phyloP scores from a whole-genome alignment of 1,140 invertebrate genomes.

The Drosophila pectinifera region DNA sequence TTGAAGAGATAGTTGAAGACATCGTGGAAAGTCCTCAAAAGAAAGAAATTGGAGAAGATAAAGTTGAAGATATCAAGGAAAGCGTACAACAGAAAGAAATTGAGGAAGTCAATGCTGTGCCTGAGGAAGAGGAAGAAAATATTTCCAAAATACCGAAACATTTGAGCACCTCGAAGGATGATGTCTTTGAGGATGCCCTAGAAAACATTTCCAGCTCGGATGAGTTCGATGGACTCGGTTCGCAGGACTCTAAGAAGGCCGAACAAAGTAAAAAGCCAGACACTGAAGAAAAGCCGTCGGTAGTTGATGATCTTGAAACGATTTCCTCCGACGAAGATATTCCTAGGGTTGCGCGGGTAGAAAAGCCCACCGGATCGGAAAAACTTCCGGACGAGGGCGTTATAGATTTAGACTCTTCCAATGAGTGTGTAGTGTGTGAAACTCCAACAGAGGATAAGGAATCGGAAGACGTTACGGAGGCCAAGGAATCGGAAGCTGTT shows the following conservation, averaged over 20 bases:
- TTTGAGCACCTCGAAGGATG: constrained; percentile 27
- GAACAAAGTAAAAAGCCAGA: neutral
- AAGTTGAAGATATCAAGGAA: neutral
- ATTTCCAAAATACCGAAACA: neutral
- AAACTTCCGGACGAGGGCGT: constrained; percentile 6
- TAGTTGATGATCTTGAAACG: constrained; percentile 38
- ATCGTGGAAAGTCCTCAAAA: neutral
- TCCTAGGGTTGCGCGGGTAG: constrained; percentile 1
- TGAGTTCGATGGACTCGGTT: constrained; percentile 35
- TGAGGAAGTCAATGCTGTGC: neutral
- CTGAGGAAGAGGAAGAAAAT: neutral
- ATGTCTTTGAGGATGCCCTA: constrained; percentile 60
- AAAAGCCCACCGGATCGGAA: neutral
- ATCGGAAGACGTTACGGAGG: neutral
- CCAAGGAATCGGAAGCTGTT: neutral
- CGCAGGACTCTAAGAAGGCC: constrained; percentile 4
- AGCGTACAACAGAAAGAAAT: neutral
- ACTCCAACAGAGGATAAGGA: neutral
- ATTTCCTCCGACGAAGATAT: constrained; percentile 56
- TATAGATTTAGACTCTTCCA: constrained; percentile 52
- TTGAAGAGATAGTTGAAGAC: constrained; percentile 2
- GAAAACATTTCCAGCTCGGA: constrained; percentile 61
- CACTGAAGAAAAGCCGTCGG: neutral
- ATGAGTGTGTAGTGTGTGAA: constrained; percentile 24
- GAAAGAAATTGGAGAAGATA: neutral